These are phyloP conservation scores for Pararge aegeria DNA, from an alignment of 1,140 invertebrate species.

Conservation along the genomic window DNA sequence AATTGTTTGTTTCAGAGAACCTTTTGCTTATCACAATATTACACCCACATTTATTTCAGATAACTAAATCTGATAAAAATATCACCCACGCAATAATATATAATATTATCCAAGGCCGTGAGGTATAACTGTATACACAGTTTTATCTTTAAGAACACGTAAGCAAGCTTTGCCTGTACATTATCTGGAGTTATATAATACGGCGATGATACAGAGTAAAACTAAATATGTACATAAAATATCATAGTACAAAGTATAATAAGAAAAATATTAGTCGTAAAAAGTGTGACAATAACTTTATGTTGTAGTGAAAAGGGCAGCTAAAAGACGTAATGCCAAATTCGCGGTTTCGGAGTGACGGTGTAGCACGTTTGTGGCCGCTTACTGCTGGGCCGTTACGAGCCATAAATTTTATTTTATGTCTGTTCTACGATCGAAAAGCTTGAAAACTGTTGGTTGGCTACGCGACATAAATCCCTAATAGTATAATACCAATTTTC, in stretches of 20 bases:
- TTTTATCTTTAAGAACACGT: too few species aligned
- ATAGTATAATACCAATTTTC: constrained; percentile 23
- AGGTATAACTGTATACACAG: too few species aligned
- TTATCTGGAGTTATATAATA: too few species aligned
- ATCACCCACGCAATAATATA: too few species aligned
- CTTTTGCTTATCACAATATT: too few species aligned
- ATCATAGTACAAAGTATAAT: not conserved
- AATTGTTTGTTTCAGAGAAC: too few species aligned
- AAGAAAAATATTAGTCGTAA: constrained; percentile 4
- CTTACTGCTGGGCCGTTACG: constrained; percentile 55
- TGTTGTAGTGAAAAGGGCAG: constrained; percentile 4
- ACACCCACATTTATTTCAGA: too few species aligned
- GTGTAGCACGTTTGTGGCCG: constrained; percentile 48
- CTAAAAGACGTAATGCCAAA: constrained; percentile 38
- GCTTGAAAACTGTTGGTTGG: constrained; percentile 42
- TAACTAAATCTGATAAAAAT: too few species aligned
- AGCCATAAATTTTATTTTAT: constrained; percentile 65
- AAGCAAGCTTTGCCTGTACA: too few species aligned
- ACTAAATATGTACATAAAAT: not conserved
- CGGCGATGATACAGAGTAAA: not conserved
- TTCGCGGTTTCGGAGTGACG: constrained; percentile 50
- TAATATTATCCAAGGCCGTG: too few species aligned
- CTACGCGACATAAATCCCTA: constrained; percentile 33
- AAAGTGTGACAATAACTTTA: not conserved
- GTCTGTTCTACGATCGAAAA: constrained; percentile 48